Evolutionary conservation across 2,113 vertebrate genomes (phyloP).

Genomic region (Mormoops blainvillei): DNA sequence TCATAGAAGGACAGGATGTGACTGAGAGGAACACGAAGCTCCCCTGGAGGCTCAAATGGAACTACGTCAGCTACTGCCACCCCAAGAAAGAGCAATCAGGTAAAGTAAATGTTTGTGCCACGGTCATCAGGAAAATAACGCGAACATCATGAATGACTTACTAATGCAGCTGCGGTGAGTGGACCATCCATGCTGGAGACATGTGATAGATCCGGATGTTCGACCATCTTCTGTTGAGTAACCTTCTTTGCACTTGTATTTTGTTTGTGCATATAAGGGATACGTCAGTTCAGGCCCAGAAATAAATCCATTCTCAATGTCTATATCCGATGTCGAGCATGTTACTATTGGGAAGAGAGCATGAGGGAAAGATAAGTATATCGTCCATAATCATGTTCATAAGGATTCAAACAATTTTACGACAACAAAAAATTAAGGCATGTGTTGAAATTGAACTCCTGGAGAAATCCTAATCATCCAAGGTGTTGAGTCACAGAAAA

Average conservation of each 20-base stretch:
- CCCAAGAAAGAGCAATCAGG: neutral
- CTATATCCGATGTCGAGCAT: accelerated
- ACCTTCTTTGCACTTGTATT: neutral
- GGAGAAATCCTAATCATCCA: neutral
- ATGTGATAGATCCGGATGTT: neutral
- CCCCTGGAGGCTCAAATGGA: neutral
- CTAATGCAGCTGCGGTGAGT: slow-evolving; percentile 72
- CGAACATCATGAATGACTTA: slow-evolving; percentile 60
- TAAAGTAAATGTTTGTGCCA: neutral
- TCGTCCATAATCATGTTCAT: neutral
- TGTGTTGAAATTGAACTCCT: neutral
- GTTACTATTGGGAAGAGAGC: neutral
- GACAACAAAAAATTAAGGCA: neutral
- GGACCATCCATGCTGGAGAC: slow-evolving; percentile 67
- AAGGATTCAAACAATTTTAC: neutral
- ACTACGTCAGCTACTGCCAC: accelerated
- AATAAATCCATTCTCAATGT: slow-evolving; percentile 60
- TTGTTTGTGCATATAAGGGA: accelerated
- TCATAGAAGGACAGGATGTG: too few species aligned
- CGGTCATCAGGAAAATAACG: accelerated
- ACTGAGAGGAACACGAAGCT: too few species aligned
- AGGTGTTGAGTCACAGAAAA: neutral
- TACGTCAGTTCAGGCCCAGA: accelerated
- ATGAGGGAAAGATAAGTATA: neutral
- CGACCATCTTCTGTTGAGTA: slow-evolving; percentile 68